phyloP scores from a whole-genome alignment of 2,797 vertebrate genomes.

The Gallinago stenura region DNA sequence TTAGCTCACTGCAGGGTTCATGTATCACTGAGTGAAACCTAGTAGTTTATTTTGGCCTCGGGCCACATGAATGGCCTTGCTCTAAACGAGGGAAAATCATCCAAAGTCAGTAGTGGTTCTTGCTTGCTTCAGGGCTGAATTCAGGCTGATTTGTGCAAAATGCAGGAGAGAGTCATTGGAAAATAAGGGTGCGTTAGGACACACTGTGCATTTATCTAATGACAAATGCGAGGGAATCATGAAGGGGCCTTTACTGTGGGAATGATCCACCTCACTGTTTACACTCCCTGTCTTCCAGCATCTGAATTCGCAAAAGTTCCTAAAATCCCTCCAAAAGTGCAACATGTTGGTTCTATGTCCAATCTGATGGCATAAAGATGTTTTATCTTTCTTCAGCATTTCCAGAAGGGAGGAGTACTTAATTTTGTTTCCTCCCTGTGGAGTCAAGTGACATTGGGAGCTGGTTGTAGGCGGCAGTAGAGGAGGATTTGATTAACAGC shows the following conservation, averaged over 20 bases:
- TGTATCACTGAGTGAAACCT: background rate
- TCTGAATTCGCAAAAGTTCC: background rate
- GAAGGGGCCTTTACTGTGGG: background rate
- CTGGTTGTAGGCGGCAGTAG: background rate
- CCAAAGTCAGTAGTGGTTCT: background rate
- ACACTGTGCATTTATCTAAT: background rate
- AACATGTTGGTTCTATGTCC: background rate
- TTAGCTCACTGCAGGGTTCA: background rate
- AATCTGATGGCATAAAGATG: background rate
- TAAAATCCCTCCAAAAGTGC: background rate
- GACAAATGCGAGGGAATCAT: background rate
- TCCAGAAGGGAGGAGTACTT: background rate
- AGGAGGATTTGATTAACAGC: background rate
- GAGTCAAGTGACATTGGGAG: background rate
- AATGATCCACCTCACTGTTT: background rate
- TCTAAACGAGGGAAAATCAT: background rate
- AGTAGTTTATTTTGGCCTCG: constrained; percentile 55
- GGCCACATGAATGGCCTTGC: constrained; percentile 9
- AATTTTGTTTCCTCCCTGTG: background rate
- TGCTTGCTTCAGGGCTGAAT: constrained; percentile 14
- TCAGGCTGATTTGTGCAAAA: constrained; percentile 4
- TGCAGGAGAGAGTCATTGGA: background rate
- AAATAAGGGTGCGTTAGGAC: constrained; percentile 28
- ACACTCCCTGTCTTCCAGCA: background rate
- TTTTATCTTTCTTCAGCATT: background rate